Evolutionary conservation across 2,888 invertebrate species (phyloP), one percentile per base, ranked within the genome.

Genomic region (Lasioglossum malachurum): DNA sequence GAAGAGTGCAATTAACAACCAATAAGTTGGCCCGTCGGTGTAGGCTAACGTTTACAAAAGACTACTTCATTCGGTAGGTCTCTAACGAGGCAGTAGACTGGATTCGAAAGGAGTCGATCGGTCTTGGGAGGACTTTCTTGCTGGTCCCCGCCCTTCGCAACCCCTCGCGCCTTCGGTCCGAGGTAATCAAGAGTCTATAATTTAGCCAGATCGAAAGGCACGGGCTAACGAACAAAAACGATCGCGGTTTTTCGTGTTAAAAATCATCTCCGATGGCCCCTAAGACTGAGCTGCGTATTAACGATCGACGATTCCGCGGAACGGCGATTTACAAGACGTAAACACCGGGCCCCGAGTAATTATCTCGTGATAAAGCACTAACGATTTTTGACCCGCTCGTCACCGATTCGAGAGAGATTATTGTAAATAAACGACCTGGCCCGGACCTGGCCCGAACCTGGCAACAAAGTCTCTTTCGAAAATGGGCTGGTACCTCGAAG

Each of bases 141-240:
- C 72, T 67, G 67, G 67, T 76, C 73, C 87, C 87, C 74, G 75
- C 80, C 82, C 76, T 88, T 80, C 79, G 78, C 87, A 78, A 82
- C 83, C 83, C 80, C 84, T 82, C 80, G 77, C 78, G 82, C 82
- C 83, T 85, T 86, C 89, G 89, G 46, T 92, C 91, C 91, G 92
- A 92, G 88, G 94, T 94, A 94, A 95, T 95, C 95, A 95, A 95
- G 93, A 93, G 94, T 94, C 95, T 95, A 95, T 95, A 95, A 95
- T 95, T 95, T 95, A 94, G 93, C 93, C 92, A 92, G 94, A 95
- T 95, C 95, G 95, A 95, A 94, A 94, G 91, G 93, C 93, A 93
- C 92, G 93, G 92, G 90, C 95, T 95, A 95, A 95, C 93, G 95
- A 95, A 95, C 95, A 94, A 94, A 95, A 95, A 95, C 95, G 93